Evolutionary conservation across 2,888 invertebrate species (phyloP), one percentile per base, ranked within the genome.

Genomic region (Osedax frankpressi): DNA sequence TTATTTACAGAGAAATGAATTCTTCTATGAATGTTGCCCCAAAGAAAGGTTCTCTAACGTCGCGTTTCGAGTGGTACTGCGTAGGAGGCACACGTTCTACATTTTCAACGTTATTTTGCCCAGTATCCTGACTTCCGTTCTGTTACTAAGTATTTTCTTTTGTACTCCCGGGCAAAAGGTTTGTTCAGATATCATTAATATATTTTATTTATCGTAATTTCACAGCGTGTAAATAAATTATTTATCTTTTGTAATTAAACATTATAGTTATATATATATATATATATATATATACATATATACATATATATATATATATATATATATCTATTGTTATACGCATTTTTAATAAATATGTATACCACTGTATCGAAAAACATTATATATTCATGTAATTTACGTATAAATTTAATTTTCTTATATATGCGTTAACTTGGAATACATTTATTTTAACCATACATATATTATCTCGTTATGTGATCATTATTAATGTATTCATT

Each of bases 131-230:
- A 78, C 78, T 25, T 78, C 78, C 28, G 75, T 78, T 24, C 72
- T 78, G 30, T 75, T 78, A 28, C 74, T 78, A 62, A 75, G 77
- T 28, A 76, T 78, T 27, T 78, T 78, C 75, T 78, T 78, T 72
- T 78, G 78, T 63, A 78, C 78, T n/a, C 78, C 78, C 1, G 78
- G 76, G 1, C 78, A 78, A 74, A 78, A 78, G 73, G 77, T 75
- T 19, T n/a, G n/a, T n/a, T n/a, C n/a, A n/a, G n/a, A n/a, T n/a
- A n/a, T n/a, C n/a, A n/a, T n/a, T n/a, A n/a, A n/a, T n/a, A n/a
- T n/a, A n/a, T n/a, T n/a, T n/a, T n/a, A n/a, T n/a, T 30, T 2
- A n/a, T 29, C 3, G 11, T 71, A 24, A n/a, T 3, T 63, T 25
- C 3, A 59, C 59, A 19, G 14, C n/a, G 14, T 19, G 14, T 59